phyloP scores from a whole-genome alignment of 2,888 invertebrate species.

The Xylocampa areola region DNA sequence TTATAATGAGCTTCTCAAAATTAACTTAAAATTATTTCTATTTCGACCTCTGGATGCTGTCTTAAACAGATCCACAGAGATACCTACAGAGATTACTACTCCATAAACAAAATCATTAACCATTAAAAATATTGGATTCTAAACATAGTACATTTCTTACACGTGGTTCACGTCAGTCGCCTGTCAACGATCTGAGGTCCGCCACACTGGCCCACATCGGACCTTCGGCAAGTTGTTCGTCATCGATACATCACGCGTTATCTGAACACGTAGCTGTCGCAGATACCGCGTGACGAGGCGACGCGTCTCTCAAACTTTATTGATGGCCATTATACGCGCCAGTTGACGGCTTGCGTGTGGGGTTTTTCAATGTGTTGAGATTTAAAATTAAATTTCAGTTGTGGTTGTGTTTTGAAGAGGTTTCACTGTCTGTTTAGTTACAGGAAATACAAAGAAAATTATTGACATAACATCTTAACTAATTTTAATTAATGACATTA shows the following conservation, averaged over 20 bases:
- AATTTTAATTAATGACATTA: too few species aligned
- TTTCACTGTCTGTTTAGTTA: constrained; percentile 6
- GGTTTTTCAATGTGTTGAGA: constrained; percentile 40
- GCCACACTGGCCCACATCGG: constrained; percentile 30
- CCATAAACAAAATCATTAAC: too few species aligned
- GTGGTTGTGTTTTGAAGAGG: constrained; percentile 20
- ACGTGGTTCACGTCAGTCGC: constrained; percentile 8
- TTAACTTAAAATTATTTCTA: too few species aligned
- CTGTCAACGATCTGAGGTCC: constrained; percentile 15
- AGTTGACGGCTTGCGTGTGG: constrained; percentile 20
- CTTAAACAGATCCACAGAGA: too few species aligned
- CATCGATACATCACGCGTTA: constrained; percentile 56
- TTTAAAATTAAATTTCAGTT: constrained; percentile 48
- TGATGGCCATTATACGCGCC: constrained; percentile 59
- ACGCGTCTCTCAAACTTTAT: constrained; percentile 52
- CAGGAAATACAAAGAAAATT: not conserved
- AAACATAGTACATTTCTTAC: constrained; percentile 6
- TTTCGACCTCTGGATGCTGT: too few species aligned
- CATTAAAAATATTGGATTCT: too few species aligned
- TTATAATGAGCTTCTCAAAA: too few species aligned
- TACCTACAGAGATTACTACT: too few species aligned
- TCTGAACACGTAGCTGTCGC: constrained; percentile 48
- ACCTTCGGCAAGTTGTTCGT: constrained; percentile 30
- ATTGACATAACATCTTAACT: too few species aligned
- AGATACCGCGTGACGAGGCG: constrained; percentile 47